Evolutionary conservation across 2,888 invertebrate species (phyloP).

Genomic region (Ophion ventricosus): DNA sequence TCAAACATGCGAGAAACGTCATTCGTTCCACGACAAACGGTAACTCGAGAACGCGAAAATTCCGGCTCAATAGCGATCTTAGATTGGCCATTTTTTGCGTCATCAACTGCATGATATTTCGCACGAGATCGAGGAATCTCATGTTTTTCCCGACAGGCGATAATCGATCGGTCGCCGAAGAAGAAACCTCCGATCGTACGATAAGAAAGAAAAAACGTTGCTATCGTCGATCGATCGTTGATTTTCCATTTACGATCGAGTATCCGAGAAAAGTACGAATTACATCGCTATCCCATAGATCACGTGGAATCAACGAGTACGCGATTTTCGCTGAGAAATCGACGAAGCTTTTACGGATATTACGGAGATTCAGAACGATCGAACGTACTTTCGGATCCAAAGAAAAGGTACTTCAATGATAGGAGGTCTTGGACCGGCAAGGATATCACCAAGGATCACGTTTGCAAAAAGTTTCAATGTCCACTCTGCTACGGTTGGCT

Average conservation of each 20-base stretch:
- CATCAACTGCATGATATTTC: constrained; percentile 57
- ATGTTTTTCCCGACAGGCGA: constrained; percentile 1
- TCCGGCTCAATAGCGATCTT: constrained; percentile 31
- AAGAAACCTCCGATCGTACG: constrained; percentile 10
- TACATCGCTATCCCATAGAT: constrained; percentile 13
- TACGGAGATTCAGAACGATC: neutral
- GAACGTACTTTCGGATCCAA: neutral
- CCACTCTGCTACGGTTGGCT: constrained; percentile 64
- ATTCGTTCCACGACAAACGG: neutral
- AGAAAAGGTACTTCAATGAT: neutral
- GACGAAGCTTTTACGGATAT: neutral
- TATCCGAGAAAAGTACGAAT: constrained; percentile 48
- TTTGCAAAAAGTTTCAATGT: constrained; percentile 60
- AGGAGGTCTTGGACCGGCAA: neutral
- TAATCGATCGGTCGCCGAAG: neutral
- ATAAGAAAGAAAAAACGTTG: constrained; percentile 11
- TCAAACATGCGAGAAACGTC: constrained; percentile 31
- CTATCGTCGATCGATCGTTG: constrained; percentile 29
- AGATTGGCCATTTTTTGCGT: constrained; percentile 43
- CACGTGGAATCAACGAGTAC: neutral
- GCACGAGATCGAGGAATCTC: constrained; percentile 10
- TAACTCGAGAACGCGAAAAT: constrained; percentile 1
- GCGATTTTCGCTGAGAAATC: neutral
- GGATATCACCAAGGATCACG: constrained; percentile 43
- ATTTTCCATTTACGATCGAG: constrained; percentile 44